Percentiles rank a stretch among this genome's conserved stretches.
phyloP scores from a whole-genome alignment of 2,797 vertebrate species.

The Hafferia zeledoni region DNA sequence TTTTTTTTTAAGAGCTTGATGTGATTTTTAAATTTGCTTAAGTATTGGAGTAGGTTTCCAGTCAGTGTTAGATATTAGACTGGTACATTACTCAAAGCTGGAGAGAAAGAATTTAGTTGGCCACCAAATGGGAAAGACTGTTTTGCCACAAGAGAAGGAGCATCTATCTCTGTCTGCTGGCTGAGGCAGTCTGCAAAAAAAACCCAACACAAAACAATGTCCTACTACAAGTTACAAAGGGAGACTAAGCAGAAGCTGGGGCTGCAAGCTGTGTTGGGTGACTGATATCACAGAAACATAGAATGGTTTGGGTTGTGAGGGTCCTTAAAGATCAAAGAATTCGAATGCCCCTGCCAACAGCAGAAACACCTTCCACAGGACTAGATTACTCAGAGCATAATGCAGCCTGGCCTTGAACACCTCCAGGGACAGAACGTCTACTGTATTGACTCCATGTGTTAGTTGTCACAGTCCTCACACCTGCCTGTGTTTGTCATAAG shows the following conservation, averaged over 20 bases:
- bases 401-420: background rate
- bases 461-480: background rate
- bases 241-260: background rate
- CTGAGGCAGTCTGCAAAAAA: background rate
- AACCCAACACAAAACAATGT: background rate
- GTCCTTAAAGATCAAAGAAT: background rate
- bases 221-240: background rate
- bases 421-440: background rate
- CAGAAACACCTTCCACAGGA: background rate
- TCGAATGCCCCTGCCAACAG: background rate
- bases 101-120: background rate
- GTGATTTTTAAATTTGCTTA: conserved; percentile 3
- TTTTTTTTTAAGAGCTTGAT: background rate
- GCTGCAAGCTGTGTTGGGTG: background rate
- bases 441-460: accelerated
- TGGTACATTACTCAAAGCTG: background rate
- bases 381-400: background rate
- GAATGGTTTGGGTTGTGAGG: background rate
- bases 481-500: background rate
- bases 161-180: background rate
- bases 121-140: background rate
- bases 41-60: background rate
- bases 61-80: background rate
- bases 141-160: background rate
- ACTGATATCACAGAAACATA: accelerated